Evolutionary conservation across 1,140 invertebrate genomes (phyloP).

Genomic region (Neodiprion lecontei): DNA sequence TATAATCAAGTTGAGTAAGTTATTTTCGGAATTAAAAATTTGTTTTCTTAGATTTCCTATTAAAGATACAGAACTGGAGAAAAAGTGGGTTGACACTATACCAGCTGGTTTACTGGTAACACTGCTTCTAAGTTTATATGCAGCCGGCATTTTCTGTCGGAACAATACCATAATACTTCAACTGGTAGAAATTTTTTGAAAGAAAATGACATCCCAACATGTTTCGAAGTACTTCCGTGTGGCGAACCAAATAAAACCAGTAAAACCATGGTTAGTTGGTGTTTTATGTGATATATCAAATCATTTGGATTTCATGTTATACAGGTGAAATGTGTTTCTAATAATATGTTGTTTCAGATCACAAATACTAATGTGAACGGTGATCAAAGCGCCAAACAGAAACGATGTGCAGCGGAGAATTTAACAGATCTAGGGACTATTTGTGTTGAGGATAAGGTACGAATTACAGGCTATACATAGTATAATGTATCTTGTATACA

Average conservation of each 20-base stretch:
- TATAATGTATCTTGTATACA: background rate
- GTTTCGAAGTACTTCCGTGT: too few species aligned
- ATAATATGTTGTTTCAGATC: background rate
- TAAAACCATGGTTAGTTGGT: background rate
- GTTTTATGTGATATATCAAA: background rate
- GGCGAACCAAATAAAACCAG: too few species aligned
- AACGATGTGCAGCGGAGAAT: background rate
- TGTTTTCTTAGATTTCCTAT: too few species aligned
- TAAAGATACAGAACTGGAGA: too few species aligned
- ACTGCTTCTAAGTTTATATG: too few species aligned
- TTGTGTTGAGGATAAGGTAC: background rate
- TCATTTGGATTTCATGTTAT: background rate
- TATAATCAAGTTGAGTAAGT: background rate
- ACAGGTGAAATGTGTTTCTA: background rate
- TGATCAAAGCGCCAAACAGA: background rate
- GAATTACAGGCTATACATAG: background rate
- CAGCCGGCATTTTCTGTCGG: too few species aligned
- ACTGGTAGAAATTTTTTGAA: too few species aligned
- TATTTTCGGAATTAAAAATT: background rate
- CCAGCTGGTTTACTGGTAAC: too few species aligned
- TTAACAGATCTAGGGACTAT: background rate
- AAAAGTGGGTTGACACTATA: too few species aligned
- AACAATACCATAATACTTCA: too few species aligned
- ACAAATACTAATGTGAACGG: background rate
- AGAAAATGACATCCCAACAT: too few species aligned